Conservation (phyloP, 1,140 invertebrate species). For the Trichoplusia ni region DNA sequence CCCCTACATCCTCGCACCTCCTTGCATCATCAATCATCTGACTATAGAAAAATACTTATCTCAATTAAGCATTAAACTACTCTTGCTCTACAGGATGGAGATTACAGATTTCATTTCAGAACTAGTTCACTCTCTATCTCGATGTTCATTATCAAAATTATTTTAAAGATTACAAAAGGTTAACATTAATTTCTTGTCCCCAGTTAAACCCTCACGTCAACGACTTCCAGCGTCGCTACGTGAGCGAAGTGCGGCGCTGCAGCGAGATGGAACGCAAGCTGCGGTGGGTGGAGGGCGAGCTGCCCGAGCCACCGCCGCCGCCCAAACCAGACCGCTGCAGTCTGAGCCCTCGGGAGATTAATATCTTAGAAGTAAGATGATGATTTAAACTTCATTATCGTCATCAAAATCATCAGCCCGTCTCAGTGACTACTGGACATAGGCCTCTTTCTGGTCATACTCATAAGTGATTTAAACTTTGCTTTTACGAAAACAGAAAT, state of each 20-base stretch:
- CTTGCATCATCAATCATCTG: too few species aligned
- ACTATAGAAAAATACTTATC: too few species aligned
- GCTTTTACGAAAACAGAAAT: too few species aligned
- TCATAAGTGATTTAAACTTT: too few species aligned
- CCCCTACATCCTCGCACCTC: too few species aligned
- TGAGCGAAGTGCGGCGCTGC: slow-evolving; percentile 85
- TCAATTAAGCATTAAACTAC: too few species aligned
- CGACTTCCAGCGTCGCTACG: slow-evolving; percentile 87
- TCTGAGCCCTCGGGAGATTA: slow-evolving; percentile 4
- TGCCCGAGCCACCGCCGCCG: slow-evolving; percentile 69
- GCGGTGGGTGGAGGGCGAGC: slow-evolving; percentile 87
- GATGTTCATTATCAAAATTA: neutral
- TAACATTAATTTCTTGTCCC: neutral
- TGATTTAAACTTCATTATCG: too few species aligned
- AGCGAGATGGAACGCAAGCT: slow-evolving; percentile 88
- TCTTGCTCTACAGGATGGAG: too few species aligned
- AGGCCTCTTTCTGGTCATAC: too few species aligned
- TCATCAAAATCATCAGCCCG: slow-evolving; percentile 53
- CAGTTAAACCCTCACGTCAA: slow-evolving; percentile 85
- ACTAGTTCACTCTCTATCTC: neutral
- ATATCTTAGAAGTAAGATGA: slow-evolving; percentile 10
- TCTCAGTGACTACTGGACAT: too few species aligned
- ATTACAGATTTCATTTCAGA: neutral
- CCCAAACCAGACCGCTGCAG: slow-evolving; percentile 45
- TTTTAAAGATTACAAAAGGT: neutral